Evolutionary conservation across 2,113 vertebrate species (phyloP), one percentile per base, ranked within the genome.

Genomic region (Peromyscus maniculatus): DNA sequence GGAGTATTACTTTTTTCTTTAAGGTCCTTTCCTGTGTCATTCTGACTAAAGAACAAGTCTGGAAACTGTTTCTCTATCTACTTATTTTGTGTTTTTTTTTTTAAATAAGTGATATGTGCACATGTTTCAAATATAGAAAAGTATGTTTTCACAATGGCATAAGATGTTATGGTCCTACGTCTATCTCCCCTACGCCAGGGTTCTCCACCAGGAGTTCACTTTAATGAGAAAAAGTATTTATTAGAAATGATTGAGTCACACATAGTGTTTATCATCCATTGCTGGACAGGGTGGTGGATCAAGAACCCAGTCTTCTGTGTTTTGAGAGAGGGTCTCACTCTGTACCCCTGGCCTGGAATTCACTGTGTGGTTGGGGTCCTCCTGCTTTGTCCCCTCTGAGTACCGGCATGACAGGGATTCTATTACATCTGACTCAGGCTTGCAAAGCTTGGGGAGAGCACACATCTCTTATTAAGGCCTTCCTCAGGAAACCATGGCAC

Each of bases 21-120:
- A 64, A 64, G 82, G 57, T 28, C 22, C 17, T 71, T 96, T 86
- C 71, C 57, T 93, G 89, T 92, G 66, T n/a, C 17, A 9, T 69
- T 95, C 64, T 26, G 74, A 95, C 95, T 52, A 97, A 87, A 82
- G 33, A 91, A 92, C 75, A 95, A 94, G 91, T 84, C 86, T 95
- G 59, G 26, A 94, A 93, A 87, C 21, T 92, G 46, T 86, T 75
- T 87, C 10, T 77, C 66, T 75, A 49, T 78, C 66, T 75, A 49
- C n/a, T 75, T 95, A n/a, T 67, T 19, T 95, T 79, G 28, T 69
- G 46, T 26, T 39, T 95, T 22, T 66, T 87, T 31, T 95, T 93
- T 33, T 49, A 22, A 74, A 49, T 79, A 74, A 87, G 43, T 79
- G 80, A 67, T 88, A 89, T 11, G 55, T 28, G 24, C 8, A 69